Percentiles rank a stretch among this genome's conserved stretches.
Evolutionary conservation across 2,113 vertebrate genomes (phyloP).

Genomic region (Boleophthalmus pectinirostris): DNA sequence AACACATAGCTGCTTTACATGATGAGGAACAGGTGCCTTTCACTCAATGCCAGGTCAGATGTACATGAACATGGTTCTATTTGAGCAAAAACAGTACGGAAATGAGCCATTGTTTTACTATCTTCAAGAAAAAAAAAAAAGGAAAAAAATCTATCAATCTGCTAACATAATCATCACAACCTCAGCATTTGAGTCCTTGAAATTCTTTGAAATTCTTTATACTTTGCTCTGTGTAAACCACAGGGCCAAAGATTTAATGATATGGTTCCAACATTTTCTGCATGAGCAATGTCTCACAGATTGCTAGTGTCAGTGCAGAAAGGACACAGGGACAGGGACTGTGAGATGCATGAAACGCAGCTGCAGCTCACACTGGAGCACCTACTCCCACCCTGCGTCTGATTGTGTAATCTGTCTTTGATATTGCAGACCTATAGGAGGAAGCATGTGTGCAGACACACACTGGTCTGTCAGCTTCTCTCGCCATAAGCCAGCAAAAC

Average conservation of each 20-base stretch:
- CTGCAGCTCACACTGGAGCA: slow-evolving; percentile 40
- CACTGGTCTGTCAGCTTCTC: slow-evolving; percentile 37
- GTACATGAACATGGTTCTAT: background rate
- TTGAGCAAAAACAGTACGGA: background rate
- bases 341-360: slow-evolving; percentile 21
- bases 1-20: background rate
- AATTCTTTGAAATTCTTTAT: slow-evolving; percentile 1
- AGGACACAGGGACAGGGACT: slow-evolving; percentile 2
- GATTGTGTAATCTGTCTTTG: slow-evolving; percentile 38
- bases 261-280: background rate
- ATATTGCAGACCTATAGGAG: slow-evolving; percentile 27
- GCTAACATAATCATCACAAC: background rate
- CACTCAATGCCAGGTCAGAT: background rate
- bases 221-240: background rate
- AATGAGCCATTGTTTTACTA: background rate
- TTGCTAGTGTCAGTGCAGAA: background rate
- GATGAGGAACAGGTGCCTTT: background rate
- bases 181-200: background rate
- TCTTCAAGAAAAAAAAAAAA: background rate
- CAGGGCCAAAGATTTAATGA: background rate
- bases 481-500: slow-evolving; percentile 48
- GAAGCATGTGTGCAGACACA: slow-evolving; percentile 30
- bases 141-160: background rate
- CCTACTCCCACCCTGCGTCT: slow-evolving; percentile 30
- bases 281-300: background rate